phyloP scores from a whole-genome alignment of 2,888 invertebrate species.

The Drosophila neonasuta region DNA sequence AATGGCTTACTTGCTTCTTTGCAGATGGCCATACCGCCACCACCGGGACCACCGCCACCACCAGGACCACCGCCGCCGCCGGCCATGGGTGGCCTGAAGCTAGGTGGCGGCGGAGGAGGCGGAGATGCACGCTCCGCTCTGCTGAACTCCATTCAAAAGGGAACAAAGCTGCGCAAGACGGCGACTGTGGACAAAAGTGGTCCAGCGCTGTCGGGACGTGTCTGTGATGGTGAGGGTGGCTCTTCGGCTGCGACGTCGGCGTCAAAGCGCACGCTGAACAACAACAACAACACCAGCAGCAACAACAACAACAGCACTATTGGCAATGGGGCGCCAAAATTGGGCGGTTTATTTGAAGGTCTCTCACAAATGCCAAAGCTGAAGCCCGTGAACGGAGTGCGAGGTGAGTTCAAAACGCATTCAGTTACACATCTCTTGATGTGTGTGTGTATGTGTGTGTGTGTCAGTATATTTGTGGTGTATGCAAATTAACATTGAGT shows the following conservation, averaged over 20 bases:
- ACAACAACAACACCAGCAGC: slow-evolving; percentile 56
- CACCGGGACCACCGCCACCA: slow-evolving; percentile 85
- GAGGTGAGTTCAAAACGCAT: slow-evolving; percentile 63
- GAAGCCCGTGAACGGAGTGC: slow-evolving; percentile 81
- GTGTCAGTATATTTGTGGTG: neutral
- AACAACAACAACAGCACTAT: slow-evolving; percentile 55
- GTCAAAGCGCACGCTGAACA: slow-evolving; percentile 52
- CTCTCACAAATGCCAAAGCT: slow-evolving; percentile 82
- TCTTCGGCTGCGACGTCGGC: slow-evolving; percentile 15
- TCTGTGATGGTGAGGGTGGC: slow-evolving; percentile 48
- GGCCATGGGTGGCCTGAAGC: slow-evolving; percentile 80
- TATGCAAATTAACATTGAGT: slow-evolving; percentile 44
- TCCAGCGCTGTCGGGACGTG: slow-evolving; percentile 87
- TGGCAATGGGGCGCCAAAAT: slow-evolving; percentile 80
- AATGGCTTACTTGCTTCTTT: slow-evolving; percentile 17
- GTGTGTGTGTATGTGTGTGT: neutral
- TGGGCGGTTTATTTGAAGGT: slow-evolving; percentile 82
- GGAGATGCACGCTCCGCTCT: slow-evolving; percentile 87
- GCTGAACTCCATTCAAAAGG: slow-evolving; percentile 91
- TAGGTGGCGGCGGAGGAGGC: slow-evolving; percentile 76
- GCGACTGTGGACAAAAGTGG: slow-evolving; percentile 95
- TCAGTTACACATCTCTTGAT: slow-evolving; percentile 1
- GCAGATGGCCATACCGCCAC: slow-evolving; percentile 83
- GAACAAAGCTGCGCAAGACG: slow-evolving; percentile 91
- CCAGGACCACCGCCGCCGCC: slow-evolving; percentile 87